A percentile compares a stretch with the other conserved stretches of the same genome.
Conservation (phyloP, 2,888 invertebrate species). For the Alsophila aescularia region DNA sequence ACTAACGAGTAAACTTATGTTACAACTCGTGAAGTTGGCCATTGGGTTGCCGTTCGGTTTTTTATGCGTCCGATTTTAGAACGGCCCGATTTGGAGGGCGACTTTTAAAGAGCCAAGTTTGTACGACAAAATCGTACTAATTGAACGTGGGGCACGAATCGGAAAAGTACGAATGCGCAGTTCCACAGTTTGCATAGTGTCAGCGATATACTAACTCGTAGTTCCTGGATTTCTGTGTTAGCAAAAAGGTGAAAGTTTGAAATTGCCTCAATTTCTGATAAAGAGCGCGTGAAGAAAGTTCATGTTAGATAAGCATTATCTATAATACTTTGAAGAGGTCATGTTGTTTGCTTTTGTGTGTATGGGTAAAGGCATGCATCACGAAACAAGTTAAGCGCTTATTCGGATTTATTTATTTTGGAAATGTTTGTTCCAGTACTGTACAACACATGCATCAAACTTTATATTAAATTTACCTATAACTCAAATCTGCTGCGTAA, state of each 20-base stretch:
- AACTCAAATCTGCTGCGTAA: no score
- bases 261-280: constrained; percentile 13
- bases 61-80: constrained; percentile 40
- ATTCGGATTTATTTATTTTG: no score
- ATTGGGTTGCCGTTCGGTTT: constrained; percentile 43
- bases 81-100: constrained; percentile 28
- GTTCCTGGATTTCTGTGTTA: not conserved
- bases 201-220: constrained; percentile 5
- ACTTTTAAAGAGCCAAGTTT: constrained; percentile 39
- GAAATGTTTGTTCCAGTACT: no score
- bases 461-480: no score
- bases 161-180: constrained; percentile 11
- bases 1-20: constrained; percentile 50
- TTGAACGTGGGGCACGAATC: constrained; percentile 24
- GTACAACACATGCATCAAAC: no score
- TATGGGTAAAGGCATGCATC: no score
- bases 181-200: constrained; percentile 19
- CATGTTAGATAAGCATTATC: not conserved
- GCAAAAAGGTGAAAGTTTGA: constrained; percentile 5
- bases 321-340: no score
- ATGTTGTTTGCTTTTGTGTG: no score
- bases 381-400: no score
- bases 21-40: constrained; percentile 41
- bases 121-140: constrained; percentile 35
- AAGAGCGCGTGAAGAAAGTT: not conserved